phyloP scores from a whole-genome alignment of 2,888 invertebrate genomes.

The Bugula neritina region DNA sequence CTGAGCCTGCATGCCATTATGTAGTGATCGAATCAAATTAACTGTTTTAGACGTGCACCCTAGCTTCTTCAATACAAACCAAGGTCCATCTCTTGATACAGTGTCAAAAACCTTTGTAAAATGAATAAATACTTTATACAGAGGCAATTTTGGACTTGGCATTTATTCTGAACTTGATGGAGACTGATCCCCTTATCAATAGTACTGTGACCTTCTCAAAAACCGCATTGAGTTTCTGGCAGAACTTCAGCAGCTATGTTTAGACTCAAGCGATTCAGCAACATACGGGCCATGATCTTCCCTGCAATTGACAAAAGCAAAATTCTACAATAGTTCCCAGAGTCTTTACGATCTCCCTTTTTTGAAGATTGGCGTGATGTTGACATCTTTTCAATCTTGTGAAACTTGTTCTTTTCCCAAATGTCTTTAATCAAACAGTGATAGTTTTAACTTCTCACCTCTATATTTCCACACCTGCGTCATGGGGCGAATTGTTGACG shows the following conservation, averaged over 20 bases:
- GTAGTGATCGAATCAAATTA: background rate
- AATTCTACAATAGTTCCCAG: background rate
- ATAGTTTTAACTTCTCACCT: background rate
- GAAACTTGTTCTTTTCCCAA: background rate
- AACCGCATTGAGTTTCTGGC: background rate
- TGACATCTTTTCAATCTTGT: background rate
- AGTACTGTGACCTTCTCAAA: background rate
- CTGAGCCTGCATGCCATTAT: background rate
- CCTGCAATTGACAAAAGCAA: background rate
- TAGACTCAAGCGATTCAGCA: background rate
- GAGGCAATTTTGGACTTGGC: background rate
- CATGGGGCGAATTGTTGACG: no score
- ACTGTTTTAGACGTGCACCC: background rate
- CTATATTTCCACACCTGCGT: background rate
- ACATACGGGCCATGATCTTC: background rate
- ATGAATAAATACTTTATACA: background rate
- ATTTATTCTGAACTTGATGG: no score
- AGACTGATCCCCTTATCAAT: background rate
- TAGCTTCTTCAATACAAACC: no score
- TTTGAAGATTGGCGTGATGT: background rate
- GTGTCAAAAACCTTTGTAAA: no score
- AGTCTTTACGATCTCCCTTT: background rate
- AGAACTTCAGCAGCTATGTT: background rate
- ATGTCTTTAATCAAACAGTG: no score
- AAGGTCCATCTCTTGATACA: no score